phyloP scores from a whole-genome alignment of 1,140 invertebrate genomes.

The Caenorhabditis tropicalis region DNA sequence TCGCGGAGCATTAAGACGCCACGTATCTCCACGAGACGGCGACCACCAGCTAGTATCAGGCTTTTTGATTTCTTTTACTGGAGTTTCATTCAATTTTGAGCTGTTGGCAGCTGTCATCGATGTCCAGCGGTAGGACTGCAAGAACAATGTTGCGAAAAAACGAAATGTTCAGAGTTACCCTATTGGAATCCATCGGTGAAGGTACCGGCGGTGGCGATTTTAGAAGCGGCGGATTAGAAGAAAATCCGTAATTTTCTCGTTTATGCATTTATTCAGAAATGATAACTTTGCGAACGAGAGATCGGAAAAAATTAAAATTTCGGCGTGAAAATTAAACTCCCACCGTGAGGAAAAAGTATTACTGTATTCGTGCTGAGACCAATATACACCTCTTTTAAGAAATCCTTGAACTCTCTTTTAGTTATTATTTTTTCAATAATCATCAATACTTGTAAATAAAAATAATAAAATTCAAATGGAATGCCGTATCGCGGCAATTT shows the following conservation, averaged over 20 bases:
- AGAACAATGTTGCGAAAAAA: neutral
- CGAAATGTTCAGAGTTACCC: neutral
- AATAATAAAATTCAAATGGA: too few species aligned
- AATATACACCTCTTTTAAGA: too few species aligned
- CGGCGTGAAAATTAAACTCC: neutral
- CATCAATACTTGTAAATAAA: too few species aligned
- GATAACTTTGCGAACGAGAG: neutral
- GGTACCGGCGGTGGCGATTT: slow-evolving; percentile 1
- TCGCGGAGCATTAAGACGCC: slow-evolving; percentile 2
- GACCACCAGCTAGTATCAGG: slow-evolving; percentile 17
- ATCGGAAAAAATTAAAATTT: neutral
- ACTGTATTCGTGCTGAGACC: too few species aligned
- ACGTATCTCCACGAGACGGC: neutral
- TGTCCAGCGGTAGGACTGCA: slow-evolving; percentile 33
- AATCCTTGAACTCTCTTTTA: too few species aligned
- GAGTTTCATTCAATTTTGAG: neutral
- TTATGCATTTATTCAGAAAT: neutral
- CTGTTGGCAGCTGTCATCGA: slow-evolving; percentile 20
- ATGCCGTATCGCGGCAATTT: too few species aligned
- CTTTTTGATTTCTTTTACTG: neutral
- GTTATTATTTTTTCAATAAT: too few species aligned
- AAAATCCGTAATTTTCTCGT: neutral
- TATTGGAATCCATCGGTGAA: neutral
- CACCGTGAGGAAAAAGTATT: too few species aligned
- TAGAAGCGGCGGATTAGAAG: neutral